phyloP scores from a whole-genome alignment of 2,797 vertebrate species.

The Heliangelus exortis region DNA sequence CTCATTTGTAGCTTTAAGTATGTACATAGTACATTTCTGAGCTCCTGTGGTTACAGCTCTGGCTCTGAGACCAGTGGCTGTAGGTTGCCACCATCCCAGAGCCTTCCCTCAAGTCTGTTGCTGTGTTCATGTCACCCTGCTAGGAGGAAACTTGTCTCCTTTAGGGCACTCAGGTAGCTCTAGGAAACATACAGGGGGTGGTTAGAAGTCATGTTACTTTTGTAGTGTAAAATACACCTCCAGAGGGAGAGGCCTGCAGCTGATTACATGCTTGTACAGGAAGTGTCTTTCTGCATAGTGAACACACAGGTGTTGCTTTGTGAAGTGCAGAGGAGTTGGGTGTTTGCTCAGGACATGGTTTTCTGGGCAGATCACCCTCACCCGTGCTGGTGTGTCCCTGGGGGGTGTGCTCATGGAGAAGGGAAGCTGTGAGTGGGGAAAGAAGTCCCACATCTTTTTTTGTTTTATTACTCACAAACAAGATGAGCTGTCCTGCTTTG shows the following conservation, averaged over 20 bases:
- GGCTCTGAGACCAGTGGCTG: neutral
- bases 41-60: neutral
- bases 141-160: neutral
- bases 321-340: neutral
- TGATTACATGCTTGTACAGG: neutral
- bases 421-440: rapidly evolving
- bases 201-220: neutral
- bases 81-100: neutral
- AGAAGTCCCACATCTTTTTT: no score
- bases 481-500: neutral
- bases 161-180: rapidly evolving
- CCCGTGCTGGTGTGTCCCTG: neutral
- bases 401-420: rapidly evolving
- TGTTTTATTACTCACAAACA: neutral
- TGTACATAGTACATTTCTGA: neutral
- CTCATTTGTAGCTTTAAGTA: neutral
- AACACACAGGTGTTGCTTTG: neutral
- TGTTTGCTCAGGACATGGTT: neutral
- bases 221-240: neutral
- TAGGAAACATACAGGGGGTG: neutral
- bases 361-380: neutral
- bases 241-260: neutral
- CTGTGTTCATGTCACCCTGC: neutral
- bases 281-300: neutral
- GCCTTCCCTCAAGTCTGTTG: rapidly evolving